Evolutionary conservation across 2,113 vertebrate species (phyloP), one percentile per base, ranked within the genome.

Genomic region (Tachycineta bicolor): DNA sequence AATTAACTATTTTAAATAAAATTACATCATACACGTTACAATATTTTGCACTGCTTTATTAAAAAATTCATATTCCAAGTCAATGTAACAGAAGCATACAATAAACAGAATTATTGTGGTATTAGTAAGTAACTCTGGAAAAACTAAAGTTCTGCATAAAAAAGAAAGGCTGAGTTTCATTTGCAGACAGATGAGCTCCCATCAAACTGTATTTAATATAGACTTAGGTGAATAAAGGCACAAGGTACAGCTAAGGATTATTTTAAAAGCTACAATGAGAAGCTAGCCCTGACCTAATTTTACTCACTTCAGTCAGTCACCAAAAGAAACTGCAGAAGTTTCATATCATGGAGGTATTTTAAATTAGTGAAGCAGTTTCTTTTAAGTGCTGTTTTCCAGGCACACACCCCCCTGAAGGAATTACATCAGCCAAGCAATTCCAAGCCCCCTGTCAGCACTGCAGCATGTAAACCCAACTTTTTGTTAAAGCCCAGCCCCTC

Each of bases 1-100:
- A 80, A 78, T 34, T 33, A 86, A 83, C 31, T 62, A 34, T 75
- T 90, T 94, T 49, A 78, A 95, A 96, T 62, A 95, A 96, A 96
- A 95, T 63, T 97, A 92, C 92, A 93, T 94, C 89, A 24, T 94
- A 97, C 89, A 71, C 87, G 0, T 92, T 37, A 69, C 63, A 65
- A 6, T 44, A 78, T 83, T 96, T 96, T 89, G 70, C 56, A 96
- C 80, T 88, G 56, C 69, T 96, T 97, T 96, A 96, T 97, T 91
- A 33, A 91, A 91, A 84, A 75, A 55, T 2, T 49, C 76, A 76
- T 80, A 91, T 89, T 96, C 90, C 86, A 93, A 74, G 76, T 94
- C 74, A 95, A 94, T 44, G 85, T 81, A 93, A 90, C 34, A 93
- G 34, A 90, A 93, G 64, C 56, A 80, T 89, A 96, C 83, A 96